A percentile compares a stretch with the other conserved stretches of the same genome.
Conservation (phyloP, 2,797 vertebrate species). For the Alca torda region DNA sequence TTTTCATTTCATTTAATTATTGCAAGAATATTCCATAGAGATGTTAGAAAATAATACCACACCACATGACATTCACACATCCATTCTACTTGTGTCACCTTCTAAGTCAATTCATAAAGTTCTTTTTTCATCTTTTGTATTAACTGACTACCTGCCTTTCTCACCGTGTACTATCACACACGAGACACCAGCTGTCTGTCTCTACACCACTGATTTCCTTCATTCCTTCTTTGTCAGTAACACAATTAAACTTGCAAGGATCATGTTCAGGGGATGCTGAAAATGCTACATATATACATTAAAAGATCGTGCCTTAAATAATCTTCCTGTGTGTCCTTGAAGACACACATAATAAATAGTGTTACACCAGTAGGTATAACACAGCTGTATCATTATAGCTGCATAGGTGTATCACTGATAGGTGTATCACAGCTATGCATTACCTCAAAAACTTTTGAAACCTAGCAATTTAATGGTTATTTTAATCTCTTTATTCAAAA, state of each 20-base stretch:
- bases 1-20: not conserved
- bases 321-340: not conserved
- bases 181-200: not conserved
- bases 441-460: not conserved
- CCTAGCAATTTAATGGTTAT: not conserved
- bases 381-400: not conserved
- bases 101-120: not conserved
- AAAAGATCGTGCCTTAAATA: not conserved
- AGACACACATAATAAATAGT: not conserved
- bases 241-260: not conserved
- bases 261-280: not conserved
- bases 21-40: not conserved
- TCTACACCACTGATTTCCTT: not conserved
- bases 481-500: not conserved
- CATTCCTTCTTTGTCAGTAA: not conserved
- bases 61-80: not conserved
- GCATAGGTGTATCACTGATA: not conserved
- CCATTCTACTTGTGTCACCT: not conserved
- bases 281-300: not conserved
- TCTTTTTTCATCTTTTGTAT: not conserved
- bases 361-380: not conserved
- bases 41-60: not conserved
- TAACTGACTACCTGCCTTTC: not conserved
- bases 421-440: not conserved
- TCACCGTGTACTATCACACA: not conserved